Base-by-base conservation (phyloP, 1,140 invertebrate genomes). In the Hetaerina americana region DNA sequence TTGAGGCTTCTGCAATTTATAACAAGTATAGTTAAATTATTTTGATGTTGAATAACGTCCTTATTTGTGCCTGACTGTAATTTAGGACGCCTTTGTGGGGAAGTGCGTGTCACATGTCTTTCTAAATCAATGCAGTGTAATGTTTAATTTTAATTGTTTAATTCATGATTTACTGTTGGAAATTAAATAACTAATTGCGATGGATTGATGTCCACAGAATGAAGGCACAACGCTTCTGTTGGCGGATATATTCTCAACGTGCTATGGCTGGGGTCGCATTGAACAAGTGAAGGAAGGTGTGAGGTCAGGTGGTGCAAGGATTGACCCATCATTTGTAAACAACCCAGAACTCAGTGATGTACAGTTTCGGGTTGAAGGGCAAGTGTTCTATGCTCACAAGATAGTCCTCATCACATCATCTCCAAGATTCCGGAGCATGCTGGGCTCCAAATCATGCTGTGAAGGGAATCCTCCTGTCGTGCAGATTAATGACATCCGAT, bases 351-450 rank as follows among this genome's bases (percentile, higher is more conserved):
- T 95, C 12, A 92, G 91, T 75, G 94, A 96, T 80, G 92, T 96
- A 25, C 93, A 93, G 73, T 96, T 96, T 78, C 85, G 92, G 77
- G 93, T 96, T 10, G 93, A 95, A 81, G 92, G 92, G 0, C 86
- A 92, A 71, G 85, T 95, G n/a, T 96, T 96, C 80, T 96, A 95
- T 80, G 94, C 93, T 0, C 94, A 96, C 79, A 95, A 95, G 84
- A 95, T 96, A 70, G 92, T 96, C 27, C 82, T 96, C 28, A 92
- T 96, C 26, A 96, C 93, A 12, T 93, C 93, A 40, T 96, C 93
- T 8, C 87, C 92, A 18, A 84, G 92, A 71, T 90, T 96, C 75
- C 87, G 92, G 75, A 90, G 89, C 66, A 94, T 96, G 93, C 82
- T 96, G 26, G 92, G 87, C 76, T 89, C 89, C 2, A 90, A 91